phyloP scores from a whole-genome alignment of 2,888 invertebrate species.

The Spatulosminthurus flaviceps region DNA sequence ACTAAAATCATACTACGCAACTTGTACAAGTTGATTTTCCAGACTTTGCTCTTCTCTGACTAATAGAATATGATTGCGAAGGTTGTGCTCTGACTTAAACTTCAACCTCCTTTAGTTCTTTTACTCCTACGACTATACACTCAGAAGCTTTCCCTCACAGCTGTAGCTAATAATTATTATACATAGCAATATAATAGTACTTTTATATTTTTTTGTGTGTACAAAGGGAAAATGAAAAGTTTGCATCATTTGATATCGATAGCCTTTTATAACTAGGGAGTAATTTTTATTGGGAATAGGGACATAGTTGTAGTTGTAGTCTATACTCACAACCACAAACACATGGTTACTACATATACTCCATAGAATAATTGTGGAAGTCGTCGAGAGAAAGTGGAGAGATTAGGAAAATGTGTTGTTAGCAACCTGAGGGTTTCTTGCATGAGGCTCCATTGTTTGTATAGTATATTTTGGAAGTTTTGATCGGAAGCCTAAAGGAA shows the following conservation, averaged over 20 bases:
- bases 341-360: no score
- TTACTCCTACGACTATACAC: no score
- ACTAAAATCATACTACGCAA: neutral
- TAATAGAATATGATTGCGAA: neutral
- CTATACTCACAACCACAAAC: no score
- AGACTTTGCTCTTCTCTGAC: neutral
- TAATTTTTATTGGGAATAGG: no score
- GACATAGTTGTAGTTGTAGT: no score
- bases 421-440: slow-evolving; percentile 32
- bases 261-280: neutral
- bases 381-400: neutral
- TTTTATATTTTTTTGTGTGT: no score
- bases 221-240: neutral
- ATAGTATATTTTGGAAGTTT: slow-evolving; percentile 27
- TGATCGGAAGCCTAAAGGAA: slow-evolving; percentile 38
- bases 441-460: slow-evolving; percentile 38
- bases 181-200: neutral
- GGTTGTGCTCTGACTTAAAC: neutral
- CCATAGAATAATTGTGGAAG: neutral
- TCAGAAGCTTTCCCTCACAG: no score
- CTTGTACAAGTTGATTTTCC: slow-evolving; percentile 5
- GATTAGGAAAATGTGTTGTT: slow-evolving; percentile 34
- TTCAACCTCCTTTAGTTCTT: neutral
- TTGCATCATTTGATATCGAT: slow-evolving; percentile 18
- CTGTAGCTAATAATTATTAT: no score